Conservation (phyloP, 1,140 invertebrate genomes). For the Propsilocerus akamusi region DNA sequence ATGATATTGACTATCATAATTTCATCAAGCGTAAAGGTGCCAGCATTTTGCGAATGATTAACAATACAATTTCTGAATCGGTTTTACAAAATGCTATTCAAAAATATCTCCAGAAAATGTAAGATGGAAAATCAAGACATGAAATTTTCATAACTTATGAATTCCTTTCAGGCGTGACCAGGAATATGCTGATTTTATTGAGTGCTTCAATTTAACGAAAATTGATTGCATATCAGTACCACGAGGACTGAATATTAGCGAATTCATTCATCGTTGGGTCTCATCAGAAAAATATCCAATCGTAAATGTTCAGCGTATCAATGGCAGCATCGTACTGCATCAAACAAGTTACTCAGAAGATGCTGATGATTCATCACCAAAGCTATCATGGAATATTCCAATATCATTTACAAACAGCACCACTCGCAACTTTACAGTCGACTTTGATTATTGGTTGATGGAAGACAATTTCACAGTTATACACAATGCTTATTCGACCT, state of each 20-base stretch:
- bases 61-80: not conserved
- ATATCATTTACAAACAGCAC: not conserved
- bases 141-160: not conserved
- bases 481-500: not conserved
- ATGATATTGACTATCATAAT: not conserved
- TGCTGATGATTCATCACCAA: not conserved
- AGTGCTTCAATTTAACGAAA: not conserved
- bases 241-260: not conserved
- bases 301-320: not conserved
- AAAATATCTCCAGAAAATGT: not conserved
- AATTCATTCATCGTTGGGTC: not conserved
- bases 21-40: not conserved
- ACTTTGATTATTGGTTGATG: not conserved
- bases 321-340: not conserved
- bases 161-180: not conserved
- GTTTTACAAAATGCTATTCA: not conserved
- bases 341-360: not conserved
- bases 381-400: not conserved
- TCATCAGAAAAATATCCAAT: not conserved
- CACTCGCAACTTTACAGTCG: not conserved
- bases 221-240: not conserved
- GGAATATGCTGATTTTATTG: not conserved
- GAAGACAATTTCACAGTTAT: not conserved
- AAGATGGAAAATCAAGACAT: not conserved
- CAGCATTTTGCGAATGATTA: not conserved